These are phyloP conservation scores for Parasteatoda tepidariorum DNA, from an alignment of 1,140 invertebrate species.

Conservation along the genomic window DNA sequence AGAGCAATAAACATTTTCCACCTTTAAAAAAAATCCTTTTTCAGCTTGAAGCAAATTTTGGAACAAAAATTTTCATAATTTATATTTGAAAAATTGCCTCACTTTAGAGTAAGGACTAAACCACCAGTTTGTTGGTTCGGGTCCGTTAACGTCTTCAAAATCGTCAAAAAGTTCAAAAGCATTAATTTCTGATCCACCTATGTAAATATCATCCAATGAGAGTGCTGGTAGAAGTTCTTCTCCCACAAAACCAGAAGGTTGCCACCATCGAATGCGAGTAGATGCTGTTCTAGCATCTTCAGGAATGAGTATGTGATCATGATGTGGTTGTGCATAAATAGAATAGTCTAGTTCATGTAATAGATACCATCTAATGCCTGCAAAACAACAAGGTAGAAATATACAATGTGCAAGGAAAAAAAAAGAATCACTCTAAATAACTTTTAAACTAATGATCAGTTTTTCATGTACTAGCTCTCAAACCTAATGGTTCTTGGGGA, in stretches of 20 bases:
- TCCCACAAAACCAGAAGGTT: constrained; percentile 62
- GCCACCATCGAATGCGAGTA: constrained; percentile 69
- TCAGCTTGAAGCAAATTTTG: neutral
- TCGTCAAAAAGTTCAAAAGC: constrained; percentile 67
- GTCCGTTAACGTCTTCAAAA: constrained; percentile 66
- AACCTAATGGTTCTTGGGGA: too few species aligned
- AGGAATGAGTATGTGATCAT: constrained; percentile 69
- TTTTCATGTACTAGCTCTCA: too few species aligned
- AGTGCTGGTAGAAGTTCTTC: constrained; percentile 65
- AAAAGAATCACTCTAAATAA: too few species aligned
- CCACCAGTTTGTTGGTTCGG: constrained; percentile 65
- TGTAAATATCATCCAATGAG: constrained; percentile 70
- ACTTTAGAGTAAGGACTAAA: constrained; percentile 57
- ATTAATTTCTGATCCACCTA: constrained; percentile 70
- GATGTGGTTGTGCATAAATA: constrained; percentile 65
- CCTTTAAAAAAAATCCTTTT: neutral
- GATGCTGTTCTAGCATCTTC: constrained; percentile 65
- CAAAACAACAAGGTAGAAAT: neutral
- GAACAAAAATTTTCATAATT: neutral
- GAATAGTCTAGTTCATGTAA: constrained; percentile 68
- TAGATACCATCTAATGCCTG: constrained; percentile 69
- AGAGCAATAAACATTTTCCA: constrained; percentile 42
- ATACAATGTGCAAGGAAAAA: too few species aligned
- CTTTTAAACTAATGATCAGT: too few species aligned
- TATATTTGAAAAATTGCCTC: neutral